phyloP scores from a whole-genome alignment of 2,888 invertebrate species.

The Rhamphomyia laevipes region DNA sequence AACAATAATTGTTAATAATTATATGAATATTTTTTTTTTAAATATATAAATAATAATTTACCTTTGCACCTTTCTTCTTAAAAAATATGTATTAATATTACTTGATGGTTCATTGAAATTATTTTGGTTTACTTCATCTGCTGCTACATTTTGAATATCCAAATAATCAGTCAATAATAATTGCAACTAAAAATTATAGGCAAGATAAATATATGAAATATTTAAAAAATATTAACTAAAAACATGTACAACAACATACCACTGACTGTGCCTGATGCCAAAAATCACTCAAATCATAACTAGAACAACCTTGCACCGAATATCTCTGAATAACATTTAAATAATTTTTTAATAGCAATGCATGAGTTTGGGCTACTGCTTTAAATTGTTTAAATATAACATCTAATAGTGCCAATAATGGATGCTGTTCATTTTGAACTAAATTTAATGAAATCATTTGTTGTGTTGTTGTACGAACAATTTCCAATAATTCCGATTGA shows the following conservation, averaged over 20 bases:
- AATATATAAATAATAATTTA: constrained; percentile 11
- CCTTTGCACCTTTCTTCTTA: constrained; percentile 34
- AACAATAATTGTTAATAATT: too few species aligned
- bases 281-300: constrained; percentile 64
- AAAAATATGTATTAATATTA: constrained; percentile 41
- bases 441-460: constrained; percentile 48
- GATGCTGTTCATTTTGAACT: constrained; percentile 32
- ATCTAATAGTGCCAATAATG: constrained; percentile 52
- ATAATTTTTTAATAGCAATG: constrained; percentile 52
- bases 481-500: constrained; percentile 66
- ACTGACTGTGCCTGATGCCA: constrained; percentile 86
- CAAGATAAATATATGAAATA: constrained; percentile 9
- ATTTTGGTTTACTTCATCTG: constrained; percentile 45
- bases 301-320: constrained; percentile 33
- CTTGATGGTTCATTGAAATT: constrained; percentile 34
- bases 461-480: constrained; percentile 68
- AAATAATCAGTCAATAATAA: constrained; percentile 74
- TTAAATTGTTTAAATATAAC: constrained; percentile 74
- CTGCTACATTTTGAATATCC: constrained; percentile 65
- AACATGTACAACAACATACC: constrained; percentile 42
- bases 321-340: constrained; percentile 49
- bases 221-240: neutral
- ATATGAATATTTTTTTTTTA: too few species aligned
- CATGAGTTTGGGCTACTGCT: constrained; percentile 66
- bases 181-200: constrained; percentile 61